Base-by-base conservation (phyloP, 1,140 invertebrate genomes). In the Leptopilina boulardi region DNA sequence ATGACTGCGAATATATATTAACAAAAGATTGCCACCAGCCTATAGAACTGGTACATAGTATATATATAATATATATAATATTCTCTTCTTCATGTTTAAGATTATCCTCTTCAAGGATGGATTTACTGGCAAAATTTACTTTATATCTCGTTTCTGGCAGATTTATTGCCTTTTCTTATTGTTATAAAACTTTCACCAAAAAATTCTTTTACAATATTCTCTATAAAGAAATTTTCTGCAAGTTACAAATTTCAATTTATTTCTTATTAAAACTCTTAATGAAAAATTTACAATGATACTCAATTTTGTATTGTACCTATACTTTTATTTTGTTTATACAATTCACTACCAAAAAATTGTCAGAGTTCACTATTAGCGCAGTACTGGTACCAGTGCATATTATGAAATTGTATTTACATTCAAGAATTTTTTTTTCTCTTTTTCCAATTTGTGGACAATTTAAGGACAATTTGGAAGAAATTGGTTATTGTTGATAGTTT, bases 1-100 rank as follows among this genome's bases (percentile, higher is more conserved):
- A 66, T 30, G 59, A 11, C 26, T 13, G 15, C 11, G 26, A 66
- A 26, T 34, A 38, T 38, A 38, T 6, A 54, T 66, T 66, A 26
- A 66, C 59, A 66, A 66, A 34, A 66, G 59, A 5, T 66, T 66
- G 59, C 59, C 59, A 66, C 59, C 59, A 66, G 59, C 11, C 26
- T 66, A 66, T 30, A 15, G 23, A 66, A 30, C 59, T 66, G 59
- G 59, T 66, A 23, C 21, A 56, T 1, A 56, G 54, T 56, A 21
- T 21, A n/a, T n/a, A n/a, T n/a, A n/a, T n/a, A n/a, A 38, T 38
- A 38, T 38, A 3, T 38, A 38, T 38, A 38, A 38, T 38, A 38
- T 38, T 38, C 34, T 38, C 34, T 6, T 59, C 19, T 30, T n/a
- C 59, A 66, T 66, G 59, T 30, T 66, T 30, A 23, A 30, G 26